Evolutionary conservation across 2,113 vertebrate genomes (phyloP).

Genomic region (Smithornis capensis): DNA sequence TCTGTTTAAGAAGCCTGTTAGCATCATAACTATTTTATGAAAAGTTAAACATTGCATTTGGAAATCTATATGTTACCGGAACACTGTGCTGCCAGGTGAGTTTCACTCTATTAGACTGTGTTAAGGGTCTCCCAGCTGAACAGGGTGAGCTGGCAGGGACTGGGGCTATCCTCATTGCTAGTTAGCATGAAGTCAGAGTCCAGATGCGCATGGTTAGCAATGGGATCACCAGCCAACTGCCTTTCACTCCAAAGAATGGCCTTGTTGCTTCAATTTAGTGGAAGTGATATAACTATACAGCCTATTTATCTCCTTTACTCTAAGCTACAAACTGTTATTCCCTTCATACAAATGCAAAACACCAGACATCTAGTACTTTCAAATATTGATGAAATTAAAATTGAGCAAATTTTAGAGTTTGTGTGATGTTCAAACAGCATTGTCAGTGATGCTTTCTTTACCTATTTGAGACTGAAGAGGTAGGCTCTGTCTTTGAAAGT

Average conservation of each 20-base stretch:
- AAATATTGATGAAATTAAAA: background rate
- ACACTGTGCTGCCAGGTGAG: rapidly evolving
- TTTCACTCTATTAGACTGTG: background rate
- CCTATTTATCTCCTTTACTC: background rate
- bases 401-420: background rate
- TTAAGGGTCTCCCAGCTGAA: rapidly evolving
- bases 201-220: rapidly evolving
- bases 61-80: background rate
- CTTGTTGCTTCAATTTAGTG: background rate
- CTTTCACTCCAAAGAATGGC: background rate
- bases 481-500: background rate
- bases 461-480: background rate
- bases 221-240: background rate
- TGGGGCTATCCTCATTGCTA: too few relatives aligned
- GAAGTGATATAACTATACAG: background rate
- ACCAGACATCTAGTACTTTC: background rate
- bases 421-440: background rate
- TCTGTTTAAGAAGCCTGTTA: background rate
- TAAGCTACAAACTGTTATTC: background rate
- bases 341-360: background rate
- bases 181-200: background rate
- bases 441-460: background rate
- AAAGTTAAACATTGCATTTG: background rate
- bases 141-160: background rate
- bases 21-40: constrained; percentile 1